phyloP scores from a whole-genome alignment of 53 echinoderm and acorn worm species.

The Luidia sarsii region DNA sequence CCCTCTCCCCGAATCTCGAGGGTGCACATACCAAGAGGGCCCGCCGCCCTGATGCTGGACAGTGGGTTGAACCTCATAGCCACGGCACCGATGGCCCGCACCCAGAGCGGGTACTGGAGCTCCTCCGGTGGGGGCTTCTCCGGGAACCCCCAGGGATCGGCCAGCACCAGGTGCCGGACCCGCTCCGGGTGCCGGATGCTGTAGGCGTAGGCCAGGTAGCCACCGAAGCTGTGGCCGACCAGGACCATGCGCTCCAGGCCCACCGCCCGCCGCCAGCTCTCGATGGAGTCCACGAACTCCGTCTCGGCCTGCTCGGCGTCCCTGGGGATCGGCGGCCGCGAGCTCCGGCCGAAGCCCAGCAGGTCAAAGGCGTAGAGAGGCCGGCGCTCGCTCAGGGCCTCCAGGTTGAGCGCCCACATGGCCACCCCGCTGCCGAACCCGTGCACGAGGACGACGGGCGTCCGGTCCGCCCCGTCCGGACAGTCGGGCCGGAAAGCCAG shows the following conservation, averaged over 20 bases:
- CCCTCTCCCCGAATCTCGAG: too few relatives aligned
- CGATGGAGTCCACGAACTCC: slow-evolving; percentile 85
- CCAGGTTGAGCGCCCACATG: slow-evolving; percentile 88
- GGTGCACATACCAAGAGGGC: slow-evolving; percentile 79
- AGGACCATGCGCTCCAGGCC: slow-evolving; percentile 86
- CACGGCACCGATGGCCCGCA: slow-evolving; percentile 68
- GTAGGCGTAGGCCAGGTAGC: slow-evolving; percentile 81
- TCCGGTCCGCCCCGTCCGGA: slow-evolving; percentile 61
- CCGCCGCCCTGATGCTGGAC: slow-evolving; percentile 85
- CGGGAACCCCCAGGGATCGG: slow-evolving; percentile 94
- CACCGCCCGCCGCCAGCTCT: slow-evolving; percentile 85
- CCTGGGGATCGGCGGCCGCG: slow-evolving; percentile 59
- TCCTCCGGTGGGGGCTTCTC: slow-evolving; percentile 61
- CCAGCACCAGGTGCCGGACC: slow-evolving; percentile 82
- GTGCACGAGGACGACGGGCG: slow-evolving; percentile 85
- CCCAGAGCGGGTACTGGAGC: slow-evolving; percentile 76
- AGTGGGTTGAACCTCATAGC: slow-evolving; percentile 81
- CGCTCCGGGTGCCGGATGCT: slow-evolving; percentile 77
- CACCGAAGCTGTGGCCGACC: slow-evolving; percentile 95
- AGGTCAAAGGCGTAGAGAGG: slow-evolving; percentile 92
- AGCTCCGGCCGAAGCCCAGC: slow-evolving; percentile 91
- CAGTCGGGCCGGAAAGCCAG: slow-evolving; percentile 52
- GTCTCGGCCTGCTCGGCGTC: slow-evolving; percentile 77
- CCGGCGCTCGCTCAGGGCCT: slow-evolving; percentile 54
- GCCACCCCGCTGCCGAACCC: slow-evolving; percentile 89